Evolutionary conservation across 2,888 invertebrate species (phyloP), one percentile per base, ranked within the genome.

Genomic region (Andrena dorsata): DNA sequence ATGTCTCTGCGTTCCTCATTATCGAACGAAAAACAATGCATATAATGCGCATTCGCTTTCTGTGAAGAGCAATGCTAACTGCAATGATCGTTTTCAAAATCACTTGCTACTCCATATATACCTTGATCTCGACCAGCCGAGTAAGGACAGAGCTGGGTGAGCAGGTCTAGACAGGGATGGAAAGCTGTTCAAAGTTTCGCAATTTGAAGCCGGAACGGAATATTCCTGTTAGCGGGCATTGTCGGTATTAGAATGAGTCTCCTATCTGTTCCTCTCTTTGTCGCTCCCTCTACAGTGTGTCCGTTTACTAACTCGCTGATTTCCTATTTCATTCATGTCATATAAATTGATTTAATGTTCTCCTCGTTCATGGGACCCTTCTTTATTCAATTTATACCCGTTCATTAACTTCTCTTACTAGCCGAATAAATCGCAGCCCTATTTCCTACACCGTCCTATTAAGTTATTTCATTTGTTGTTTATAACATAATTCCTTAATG

Each of bases 121-220:
- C 71, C 63, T 78, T 65, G 41, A 75, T 74, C 72, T 70, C 76
- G 76, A 83, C 64, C 56, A 41, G 23, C 8, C 49, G 61, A 58
- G 63, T 56, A 49, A 75, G 75, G 80, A 68, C 69, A 74, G 80
- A 74, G 47, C 16, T 35, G 66, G 47, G 28, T 13, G 60, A 28
- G 26, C 23, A 7, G 23, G 20, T n/a, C 53, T 63, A 58, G 61
- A 73, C 60, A 66, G 60, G 51, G 60, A 63, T 73, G 63, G 61
- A 81, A 71, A 58, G 74, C 64, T 65, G 72, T 74, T 77, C 72
- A 77, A 83, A 85, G 83, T 87, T 83, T 79, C 81, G 87, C 70
- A 87, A 85, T 85, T 85, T 85, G 79, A 81, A 81, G 64, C 72
- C 75, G 63, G 74, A 80, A 66, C 73, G 77, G 83, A 83, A 85